A percentile compares a stretch with the other conserved stretches of the same genome.
Conservation (phyloP, 2,797 vertebrate species). For the Clamator glandarius region DNA sequence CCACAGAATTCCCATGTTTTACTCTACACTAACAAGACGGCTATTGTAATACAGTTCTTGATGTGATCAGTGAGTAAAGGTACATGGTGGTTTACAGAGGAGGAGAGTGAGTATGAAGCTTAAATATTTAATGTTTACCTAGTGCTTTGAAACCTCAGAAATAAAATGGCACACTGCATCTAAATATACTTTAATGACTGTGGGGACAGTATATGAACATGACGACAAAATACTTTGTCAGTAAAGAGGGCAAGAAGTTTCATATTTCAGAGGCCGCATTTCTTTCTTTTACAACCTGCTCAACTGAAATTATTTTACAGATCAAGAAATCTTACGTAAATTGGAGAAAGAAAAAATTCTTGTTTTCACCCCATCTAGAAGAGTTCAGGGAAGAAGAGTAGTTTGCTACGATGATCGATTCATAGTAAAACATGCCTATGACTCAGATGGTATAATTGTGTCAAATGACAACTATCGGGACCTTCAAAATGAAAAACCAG, state of each 20-base stretch:
- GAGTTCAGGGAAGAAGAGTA: conserved; percentile 96
- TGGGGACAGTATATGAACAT: neutral
- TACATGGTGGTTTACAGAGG: neutral
- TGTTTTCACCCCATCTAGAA: conserved; percentile 96
- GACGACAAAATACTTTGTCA: neutral
- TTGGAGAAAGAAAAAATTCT: conserved; percentile 98
- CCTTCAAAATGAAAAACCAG: conserved; percentile 97
- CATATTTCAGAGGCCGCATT: neutral
- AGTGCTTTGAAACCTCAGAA: neutral
- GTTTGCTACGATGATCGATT: conserved; percentile 99
- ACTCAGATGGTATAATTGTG: conserved; percentile 99
- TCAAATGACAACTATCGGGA: conserved; percentile 99
- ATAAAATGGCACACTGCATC: neutral
- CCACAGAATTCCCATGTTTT: neutral
- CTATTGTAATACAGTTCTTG: neutral
- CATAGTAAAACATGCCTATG: conserved; percentile 97
- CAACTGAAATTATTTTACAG: conserved; percentile 77
- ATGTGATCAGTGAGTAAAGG: neutral
- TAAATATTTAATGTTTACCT: neutral
- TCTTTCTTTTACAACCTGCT: neutral
- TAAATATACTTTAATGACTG: neutral
- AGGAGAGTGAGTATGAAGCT: neutral
- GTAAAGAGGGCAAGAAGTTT: neutral
- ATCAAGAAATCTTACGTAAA: conserved; percentile 96
- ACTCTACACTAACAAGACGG: neutral